Conservation (phyloP, 2,888 invertebrate genomes). For the Thecophora atra region DNA sequence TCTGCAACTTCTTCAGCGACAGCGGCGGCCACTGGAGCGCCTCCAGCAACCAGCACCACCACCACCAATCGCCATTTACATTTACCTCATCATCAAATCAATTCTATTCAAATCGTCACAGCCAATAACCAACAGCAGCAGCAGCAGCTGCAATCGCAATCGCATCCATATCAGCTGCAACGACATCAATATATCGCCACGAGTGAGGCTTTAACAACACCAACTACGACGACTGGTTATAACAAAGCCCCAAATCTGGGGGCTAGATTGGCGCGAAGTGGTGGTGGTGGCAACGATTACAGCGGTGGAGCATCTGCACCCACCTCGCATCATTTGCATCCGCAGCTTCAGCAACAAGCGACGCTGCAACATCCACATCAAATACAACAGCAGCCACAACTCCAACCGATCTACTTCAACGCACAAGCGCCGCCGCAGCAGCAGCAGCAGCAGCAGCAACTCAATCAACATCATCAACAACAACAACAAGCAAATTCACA, state of each 20-base stretch:
- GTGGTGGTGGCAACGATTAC: slow-evolving; percentile 50
- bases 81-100: slow-evolving; percentile 22
- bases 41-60: slow-evolving; percentile 18
- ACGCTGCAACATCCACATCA: slow-evolving; percentile 53
- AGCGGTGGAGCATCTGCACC: slow-evolving; percentile 46
- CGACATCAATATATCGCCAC: slow-evolving; percentile 43
- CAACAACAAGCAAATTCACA: slow-evolving; percentile 48
- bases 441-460: slow-evolving; percentile 49
- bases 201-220: slow-evolving; percentile 47
- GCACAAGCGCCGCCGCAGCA: slow-evolving; percentile 51
- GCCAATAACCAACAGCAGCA: slow-evolving; percentile 42
- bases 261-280: slow-evolving; percentile 60
- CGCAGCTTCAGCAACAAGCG: slow-evolving; percentile 48
- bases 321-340: slow-evolving; percentile 45
- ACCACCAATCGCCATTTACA: slow-evolving; percentile 11
- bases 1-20: slow-evolving; percentile 33
- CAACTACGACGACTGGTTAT: slow-evolving; percentile 61
- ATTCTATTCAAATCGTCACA: slow-evolving; percentile 26
- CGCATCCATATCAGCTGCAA: slow-evolving; percentile 41
- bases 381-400: slow-evolving; percentile 41
- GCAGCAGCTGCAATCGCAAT: slow-evolving; percentile 41
- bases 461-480: slow-evolving; percentile 45
- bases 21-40: slow-evolving; percentile 26
- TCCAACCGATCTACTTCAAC: slow-evolving; percentile 41
- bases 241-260: slow-evolving; percentile 63